A percentile compares a stretch with the other conserved stretches of the same genome.
These are phyloP conservation scores for Serinus canaria DNA, from an alignment of 2,113 vertebrate species.

Conservation along the genomic window DNA sequence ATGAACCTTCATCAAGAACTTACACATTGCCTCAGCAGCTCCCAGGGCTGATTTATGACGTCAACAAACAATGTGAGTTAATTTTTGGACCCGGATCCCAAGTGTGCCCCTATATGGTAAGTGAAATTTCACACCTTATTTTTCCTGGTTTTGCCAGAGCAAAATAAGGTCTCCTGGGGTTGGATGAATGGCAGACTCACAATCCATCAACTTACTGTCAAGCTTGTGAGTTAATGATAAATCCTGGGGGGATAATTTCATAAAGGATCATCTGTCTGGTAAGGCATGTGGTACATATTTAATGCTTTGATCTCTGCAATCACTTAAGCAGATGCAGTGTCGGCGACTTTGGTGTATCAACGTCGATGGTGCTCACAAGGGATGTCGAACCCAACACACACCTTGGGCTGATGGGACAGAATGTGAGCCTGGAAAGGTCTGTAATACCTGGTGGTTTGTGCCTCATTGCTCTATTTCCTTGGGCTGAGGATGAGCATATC, in stretches of 20 bases:
- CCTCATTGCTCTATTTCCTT: background rate
- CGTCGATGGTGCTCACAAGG: slow-evolving; percentile 86
- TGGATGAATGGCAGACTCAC: background rate
- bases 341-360: slow-evolving; percentile 95
- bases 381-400: slow-evolving; percentile 96
- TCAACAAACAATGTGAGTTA: slow-evolving; percentile 98
- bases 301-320: slow-evolving; percentile 21
- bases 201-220: background rate
- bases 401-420: slow-evolving; percentile 98
- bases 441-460: background rate
- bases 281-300: background rate
- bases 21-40: slow-evolving; percentile 90
- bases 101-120: slow-evolving; percentile 99
- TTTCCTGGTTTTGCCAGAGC: background rate
- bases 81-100: slow-evolving; percentile 97
- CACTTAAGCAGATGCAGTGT: slow-evolving; percentile 87
- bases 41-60: slow-evolving; percentile 90
- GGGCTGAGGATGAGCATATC: background rate
- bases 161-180: background rate
- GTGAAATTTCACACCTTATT: slow-evolving; percentile 56
- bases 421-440: slow-evolving; percentile 91
- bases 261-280: background rate
- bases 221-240: background rate
- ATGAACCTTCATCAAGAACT: slow-evolving; percentile 89
- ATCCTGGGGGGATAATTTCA: background rate